Evolutionary conservation across 1,140 invertebrate genomes (phyloP).

Genomic region (Drosophila ohnishii): DNA sequence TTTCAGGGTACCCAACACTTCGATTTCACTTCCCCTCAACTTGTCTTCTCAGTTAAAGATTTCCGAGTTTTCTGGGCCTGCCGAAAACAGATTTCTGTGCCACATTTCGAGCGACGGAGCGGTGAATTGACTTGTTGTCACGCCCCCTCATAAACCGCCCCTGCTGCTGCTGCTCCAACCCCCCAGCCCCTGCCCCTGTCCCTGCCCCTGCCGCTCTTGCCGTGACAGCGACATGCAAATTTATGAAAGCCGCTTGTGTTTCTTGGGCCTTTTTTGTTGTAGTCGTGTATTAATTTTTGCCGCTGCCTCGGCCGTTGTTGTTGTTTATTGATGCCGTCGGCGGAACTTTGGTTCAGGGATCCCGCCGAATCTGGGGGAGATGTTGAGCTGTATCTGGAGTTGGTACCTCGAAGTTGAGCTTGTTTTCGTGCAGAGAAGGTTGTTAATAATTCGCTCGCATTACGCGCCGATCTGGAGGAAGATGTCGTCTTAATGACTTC

Average conservation of each 20-base stretch:
- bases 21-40: not conserved
- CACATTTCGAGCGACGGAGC: slow-evolving; percentile 57
- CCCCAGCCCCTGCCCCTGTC: not conserved
- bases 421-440: slow-evolving; percentile 72
- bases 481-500: slow-evolving; percentile 81
- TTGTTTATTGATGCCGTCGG: slow-evolving; percentile 58
- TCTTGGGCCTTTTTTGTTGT: slow-evolving; percentile 41
- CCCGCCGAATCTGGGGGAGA: slow-evolving; percentile 21
- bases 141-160: slow-evolving; percentile 63
- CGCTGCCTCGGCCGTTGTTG: slow-evolving; percentile 18
- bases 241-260: slow-evolving; percentile 78
- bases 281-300: slow-evolving; percentile 70
- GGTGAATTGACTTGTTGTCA: slow-evolving; percentile 78
- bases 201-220: slow-evolving; percentile 12
- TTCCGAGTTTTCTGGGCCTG: slow-evolving; percentile 39
- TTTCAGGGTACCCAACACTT: slow-evolving; percentile 8
- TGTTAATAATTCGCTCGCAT: slow-evolving; percentile 81
- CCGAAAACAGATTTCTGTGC: slow-evolving; percentile 53
- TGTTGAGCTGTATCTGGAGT: slow-evolving; percentile 11
- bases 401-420: slow-evolving; percentile 40
- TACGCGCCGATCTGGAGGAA: slow-evolving; percentile 75
- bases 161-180: slow-evolving; percentile 13
- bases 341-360: slow-evolving; percentile 45
- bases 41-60: slow-evolving; percentile 33
- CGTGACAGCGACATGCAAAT: slow-evolving; percentile 74